Base-by-base conservation (phyloP, 2,113 vertebrate genomes). In the Halichoeres trimaculatus region DNA sequence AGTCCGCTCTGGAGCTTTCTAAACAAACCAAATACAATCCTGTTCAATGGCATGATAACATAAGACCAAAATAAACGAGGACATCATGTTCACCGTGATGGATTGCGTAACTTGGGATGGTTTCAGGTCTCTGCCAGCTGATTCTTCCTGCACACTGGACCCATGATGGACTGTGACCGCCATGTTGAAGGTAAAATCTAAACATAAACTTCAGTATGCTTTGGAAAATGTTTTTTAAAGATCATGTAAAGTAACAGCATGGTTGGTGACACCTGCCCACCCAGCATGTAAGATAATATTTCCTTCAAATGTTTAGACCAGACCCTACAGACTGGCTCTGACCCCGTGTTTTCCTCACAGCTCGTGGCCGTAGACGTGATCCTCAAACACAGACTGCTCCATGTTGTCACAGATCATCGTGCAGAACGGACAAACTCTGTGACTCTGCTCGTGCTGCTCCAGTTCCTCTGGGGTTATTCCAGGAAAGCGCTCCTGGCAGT, bases 341-440 rank as follows among this genome's bases (percentile, higher is more conserved):
- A 17, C 40, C 22, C 0, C 7, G 19, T 3, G 8, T 2, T 1
- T 22, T 10, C 3, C 14, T 90, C 80, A 87, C 70, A 74, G 20
- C 68, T 85, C 81, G 60, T 94, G 93, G 64, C 85, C 24, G 72
- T 95, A 94, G 63, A 95, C 94, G 26, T 95, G 94, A 35, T 92
- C 90, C 54, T 94, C 93, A 35, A 90, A 95, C 70, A 70, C 70
- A 0, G 81, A 19, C 86, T 95, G 94, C 34, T 84, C 85, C 87
- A 93, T 88, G 76, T 43, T 5, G 57, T 94, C 93, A 13, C 91
- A 95, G 84, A 93, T 79, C 52, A 92, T 72, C 0, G 82, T 80
- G 78, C 94, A 95, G 88, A 93, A 92, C 4, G 94, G 94, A 54
- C 94, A 95, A 6, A 93, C 74, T 4, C 78, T 62, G 86, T 95